Base-by-base conservation (phyloP, 2,113 vertebrate species). In the Dicaeum eximium region DNA sequence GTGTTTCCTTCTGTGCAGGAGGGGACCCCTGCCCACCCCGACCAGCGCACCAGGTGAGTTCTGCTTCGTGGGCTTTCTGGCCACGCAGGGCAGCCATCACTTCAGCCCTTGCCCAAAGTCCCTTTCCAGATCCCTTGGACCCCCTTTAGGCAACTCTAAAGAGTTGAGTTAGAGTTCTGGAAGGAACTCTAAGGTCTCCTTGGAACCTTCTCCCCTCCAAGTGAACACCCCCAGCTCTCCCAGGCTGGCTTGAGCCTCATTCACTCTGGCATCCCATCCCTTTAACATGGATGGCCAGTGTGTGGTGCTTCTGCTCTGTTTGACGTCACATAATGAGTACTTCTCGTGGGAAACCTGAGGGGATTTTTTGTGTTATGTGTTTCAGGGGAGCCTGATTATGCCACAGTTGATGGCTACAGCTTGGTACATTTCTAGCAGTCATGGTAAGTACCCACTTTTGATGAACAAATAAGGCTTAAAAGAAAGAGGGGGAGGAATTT, bases 1-100 rank as follows among this genome's bases (percentile, higher is more conserved):
- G 14, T 97, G 85, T 95, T 91, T 94, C 25, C 92, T 92, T 95
- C 89, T 96, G 66, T 98, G 65, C 97, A 99, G 99, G 97, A 98
- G 99, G 91, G 98, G 94, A 69, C 98, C 97, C 7, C 88, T 98
- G 22, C 98, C 99, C 47, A 61, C 96, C 40, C 98, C 98, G 10
- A 90, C 90, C 91, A 96, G 14, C 1, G 38, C 53, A 5, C 88
- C 97, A 97, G 97, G 97, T 98, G 92, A 91, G 97, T 66, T 37
- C 11, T 74, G 44, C 48, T 71, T 51, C 25, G 1, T 40, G 28
- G 28, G 23, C 23, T 67, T 91, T 38, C 50, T 91, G 33, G 42
- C 22, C 50, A 27, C 48, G 33, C 15, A 40, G 65, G 38, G 20
- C 28, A 33, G 2, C 7, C 22, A 1, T 47, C 23, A 13, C 74